phyloP scores from a whole-genome alignment of 2,113 vertebrate species.

The Opisthocomus hoazin region DNA sequence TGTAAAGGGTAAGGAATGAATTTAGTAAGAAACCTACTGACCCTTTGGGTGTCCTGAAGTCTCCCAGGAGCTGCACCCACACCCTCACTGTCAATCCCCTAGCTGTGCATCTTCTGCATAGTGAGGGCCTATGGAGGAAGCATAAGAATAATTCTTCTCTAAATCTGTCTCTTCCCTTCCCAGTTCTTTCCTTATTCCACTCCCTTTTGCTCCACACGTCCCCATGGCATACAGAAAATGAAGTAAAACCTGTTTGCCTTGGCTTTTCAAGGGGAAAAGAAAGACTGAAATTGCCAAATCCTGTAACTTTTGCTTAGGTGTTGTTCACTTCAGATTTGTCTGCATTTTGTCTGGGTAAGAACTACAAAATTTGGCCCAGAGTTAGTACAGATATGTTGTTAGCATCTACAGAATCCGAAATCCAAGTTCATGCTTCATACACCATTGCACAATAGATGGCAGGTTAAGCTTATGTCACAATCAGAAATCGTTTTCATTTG shows the following conservation, averaged over 20 bases:
- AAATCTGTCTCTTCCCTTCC: neutral
- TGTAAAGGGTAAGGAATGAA: neutral
- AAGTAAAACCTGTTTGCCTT: neutral
- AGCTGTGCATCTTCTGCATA: accelerated
- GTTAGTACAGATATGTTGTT: neutral
- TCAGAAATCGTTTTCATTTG: slow-evolving; percentile 23
- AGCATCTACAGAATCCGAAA: slow-evolving; percentile 34
- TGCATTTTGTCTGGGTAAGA: neutral
- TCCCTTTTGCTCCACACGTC: neutral
- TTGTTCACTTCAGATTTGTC: neutral
- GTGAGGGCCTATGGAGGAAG: neutral
- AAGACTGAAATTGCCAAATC: neutral
- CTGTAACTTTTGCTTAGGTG: neutral
- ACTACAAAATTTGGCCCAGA: neutral
- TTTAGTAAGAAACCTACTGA: neutral
- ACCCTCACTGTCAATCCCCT: accelerated
- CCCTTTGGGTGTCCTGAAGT: neutral
- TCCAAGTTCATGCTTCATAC: neutral
- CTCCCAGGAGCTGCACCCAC: neutral
- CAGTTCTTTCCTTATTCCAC: neutral
- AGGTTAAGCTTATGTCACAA: slow-evolving; percentile 32
- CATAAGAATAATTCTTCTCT: neutral
- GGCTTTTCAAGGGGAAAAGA: neutral
- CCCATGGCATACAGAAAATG: neutral
- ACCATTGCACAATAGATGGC: slow-evolving; percentile 15